These are phyloP conservation scores for Meiosimyza decipiens DNA, from an alignment of 2,888 invertebrate species.

Conservation along the genomic window DNA sequence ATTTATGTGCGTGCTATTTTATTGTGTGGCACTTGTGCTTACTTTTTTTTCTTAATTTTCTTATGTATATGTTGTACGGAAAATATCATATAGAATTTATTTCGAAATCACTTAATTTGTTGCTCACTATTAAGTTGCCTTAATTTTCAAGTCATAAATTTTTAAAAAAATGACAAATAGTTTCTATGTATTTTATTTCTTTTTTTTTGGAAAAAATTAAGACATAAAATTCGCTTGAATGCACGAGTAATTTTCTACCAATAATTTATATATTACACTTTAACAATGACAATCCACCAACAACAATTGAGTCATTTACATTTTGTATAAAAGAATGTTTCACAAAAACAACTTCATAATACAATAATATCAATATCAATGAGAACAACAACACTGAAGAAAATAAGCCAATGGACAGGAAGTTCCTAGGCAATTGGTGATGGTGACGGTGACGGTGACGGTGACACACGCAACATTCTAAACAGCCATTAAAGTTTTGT, in stretches of 20 bases:
- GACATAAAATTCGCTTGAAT: constrained; percentile 30
- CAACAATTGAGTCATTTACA: neutral
- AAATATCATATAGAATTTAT: no score
- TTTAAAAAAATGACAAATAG: no score
- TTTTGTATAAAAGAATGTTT: neutral
- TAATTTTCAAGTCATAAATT: no score
- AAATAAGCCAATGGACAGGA: constrained; percentile 14
- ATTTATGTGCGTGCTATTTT: no score
- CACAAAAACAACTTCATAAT: neutral
- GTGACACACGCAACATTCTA: no score
- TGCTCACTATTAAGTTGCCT: no score
- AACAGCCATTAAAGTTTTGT: no score
- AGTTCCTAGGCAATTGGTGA: constrained; percentile 13
- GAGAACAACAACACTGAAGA: constrained; percentile 4
- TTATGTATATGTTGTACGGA: no score
- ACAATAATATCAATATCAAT: neutral
- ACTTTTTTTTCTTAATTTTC: no score
- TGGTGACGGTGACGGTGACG: no score
- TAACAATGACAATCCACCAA: neutral
- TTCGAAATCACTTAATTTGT: no score
- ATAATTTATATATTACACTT: neutral
- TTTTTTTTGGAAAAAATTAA: constrained; percentile 19
- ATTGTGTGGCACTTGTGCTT: no score
- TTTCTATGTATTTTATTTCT: neutral
- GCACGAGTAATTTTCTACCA: neutral